These are phyloP conservation scores for Drosophila biarmipes DNA, from an alignment of 1,140 invertebrate species.

Conservation along the genomic window DNA sequence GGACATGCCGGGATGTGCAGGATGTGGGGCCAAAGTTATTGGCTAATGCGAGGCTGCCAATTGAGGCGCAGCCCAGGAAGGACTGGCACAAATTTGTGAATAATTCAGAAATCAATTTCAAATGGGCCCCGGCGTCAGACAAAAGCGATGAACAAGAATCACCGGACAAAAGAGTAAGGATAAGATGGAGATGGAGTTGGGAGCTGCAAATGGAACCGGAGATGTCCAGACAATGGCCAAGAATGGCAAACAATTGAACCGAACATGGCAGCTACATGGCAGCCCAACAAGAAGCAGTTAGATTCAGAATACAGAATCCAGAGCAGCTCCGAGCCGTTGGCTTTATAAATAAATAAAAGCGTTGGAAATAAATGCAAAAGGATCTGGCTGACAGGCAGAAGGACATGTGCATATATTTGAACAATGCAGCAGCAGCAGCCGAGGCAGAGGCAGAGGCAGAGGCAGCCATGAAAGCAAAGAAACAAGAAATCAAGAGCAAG, in stretches of 20 bases:
- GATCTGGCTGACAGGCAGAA: conserved; percentile 55
- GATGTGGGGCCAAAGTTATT: conserved; percentile 51
- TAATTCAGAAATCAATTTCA: conserved; percentile 80
- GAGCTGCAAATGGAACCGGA: conserved; percentile 5
- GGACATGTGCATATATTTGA: conserved; percentile 69
- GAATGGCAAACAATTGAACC: conserved; percentile 60
- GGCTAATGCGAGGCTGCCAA: conserved; percentile 66
- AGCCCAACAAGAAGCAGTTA: conserved; percentile 65
- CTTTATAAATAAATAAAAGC: conserved; percentile 79
- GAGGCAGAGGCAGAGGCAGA: conserved; percentile 18
- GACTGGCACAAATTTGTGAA: conserved; percentile 59
- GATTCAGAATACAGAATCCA: conserved; percentile 30
- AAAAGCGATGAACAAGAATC: conserved; percentile 45
- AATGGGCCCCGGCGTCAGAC: conserved; percentile 30
- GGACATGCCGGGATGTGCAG: conserved; percentile 16
- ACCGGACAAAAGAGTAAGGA: conserved; percentile 25
- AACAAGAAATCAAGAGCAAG: conserved; percentile 80
- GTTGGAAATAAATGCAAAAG: conserved; percentile 73
- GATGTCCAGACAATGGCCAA: conserved; percentile 48
- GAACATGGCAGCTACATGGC: conserved; percentile 78
- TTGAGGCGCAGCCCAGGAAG: conserved; percentile 37
- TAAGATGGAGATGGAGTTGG: conserved; percentile 2
- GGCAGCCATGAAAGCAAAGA: conserved; percentile 55
- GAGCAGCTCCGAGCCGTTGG: conserved; percentile 35
- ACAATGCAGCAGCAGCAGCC: conserved; percentile 43